phyloP scores from a whole-genome alignment of 2,797 vertebrate species.

The Scolopax bukidnonensis region DNA sequence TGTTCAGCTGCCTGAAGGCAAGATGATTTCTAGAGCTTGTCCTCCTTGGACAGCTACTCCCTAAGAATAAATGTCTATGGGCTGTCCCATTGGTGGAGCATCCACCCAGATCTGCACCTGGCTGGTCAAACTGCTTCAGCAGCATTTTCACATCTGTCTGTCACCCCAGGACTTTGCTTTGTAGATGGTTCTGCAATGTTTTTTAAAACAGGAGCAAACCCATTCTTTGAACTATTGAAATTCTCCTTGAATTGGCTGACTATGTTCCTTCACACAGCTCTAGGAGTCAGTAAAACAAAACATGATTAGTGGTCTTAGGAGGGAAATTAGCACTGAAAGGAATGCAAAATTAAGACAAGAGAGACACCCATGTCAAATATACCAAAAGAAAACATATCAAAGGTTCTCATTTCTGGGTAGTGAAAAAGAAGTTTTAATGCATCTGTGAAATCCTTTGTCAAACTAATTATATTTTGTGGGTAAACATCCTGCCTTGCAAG shows the following conservation, averaged over 20 bases:
- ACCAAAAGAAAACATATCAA: not conserved
- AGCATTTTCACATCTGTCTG: not conserved
- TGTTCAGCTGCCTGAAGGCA: not conserved
- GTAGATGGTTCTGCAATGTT: not conserved
- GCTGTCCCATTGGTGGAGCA: fast-evolving
- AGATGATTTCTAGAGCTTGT: not conserved
- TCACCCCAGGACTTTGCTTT: not conserved
- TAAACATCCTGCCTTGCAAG: not conserved
- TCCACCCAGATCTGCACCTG: fast-evolving
- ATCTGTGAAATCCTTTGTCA: not conserved
- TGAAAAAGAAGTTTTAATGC: not conserved
- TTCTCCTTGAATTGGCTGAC: not conserved
- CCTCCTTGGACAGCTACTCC: not conserved
- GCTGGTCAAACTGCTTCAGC: not conserved
- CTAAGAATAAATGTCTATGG: fast-evolving
- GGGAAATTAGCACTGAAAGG: not conserved
- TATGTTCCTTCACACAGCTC: not conserved
- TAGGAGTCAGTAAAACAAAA: not conserved
- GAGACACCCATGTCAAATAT: not conserved
- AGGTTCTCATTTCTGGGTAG: not conserved
- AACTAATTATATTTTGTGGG: not conserved
- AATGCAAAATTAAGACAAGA: not conserved
- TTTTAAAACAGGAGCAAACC: not conserved
- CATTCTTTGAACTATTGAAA: not conserved
- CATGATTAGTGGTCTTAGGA: not conserved